Evolutionary conservation across 2,797 vertebrate species (phyloP), one percentile per base, ranked within the genome.

Genomic region (Parauchenoglanis ngamensis): DNA sequence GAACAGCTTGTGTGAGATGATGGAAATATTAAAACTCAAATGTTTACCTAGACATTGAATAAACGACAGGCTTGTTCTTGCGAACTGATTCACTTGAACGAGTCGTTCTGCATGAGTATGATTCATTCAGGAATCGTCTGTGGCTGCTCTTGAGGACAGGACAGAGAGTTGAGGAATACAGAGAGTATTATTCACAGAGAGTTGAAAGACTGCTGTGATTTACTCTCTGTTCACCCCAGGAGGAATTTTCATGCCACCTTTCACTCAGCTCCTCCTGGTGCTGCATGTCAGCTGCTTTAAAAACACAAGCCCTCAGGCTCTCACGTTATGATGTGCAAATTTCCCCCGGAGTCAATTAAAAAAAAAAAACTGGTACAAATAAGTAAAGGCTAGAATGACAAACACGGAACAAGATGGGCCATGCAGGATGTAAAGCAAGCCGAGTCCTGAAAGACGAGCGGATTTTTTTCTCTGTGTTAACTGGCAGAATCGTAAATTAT

Each of bases 261-360:
- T 77, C 57, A 75, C 31, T 68, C 63, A 40, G 49, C 49, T 77
- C 65, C 59, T 82, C 23, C 76, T 85, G 83, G 56, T 54, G 65
- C 40, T 88, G 82, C 81, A 73, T 83, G 72, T 57, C 28, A 61
- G 11, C 19, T 12, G n/a, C 2, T 54, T 31, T 23, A 44, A 85
- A 86, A 88, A 88, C 87, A 49, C 84, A 83, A 88, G 40, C 68
- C 87, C 70, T 67, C 57, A 0, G 84, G 87, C 84, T 76, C 57
- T 46, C 25, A 52, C 52, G 19, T 57, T 70, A 15, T 79, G 54
- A 19, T 80, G 83, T 49, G 57, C 25, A 72, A 88, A 75, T 56
- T 85, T 85, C 59, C 84, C 63, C 70, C 21, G 28, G 54, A 76
- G 70, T 85, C 78, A 86, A 76, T 73, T 73, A 63, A 65, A 59